These are phyloP conservation scores for Suricata suricatta DNA, from an alignment of 2,113 vertebrate genomes.

Conservation along the genomic window DNA sequence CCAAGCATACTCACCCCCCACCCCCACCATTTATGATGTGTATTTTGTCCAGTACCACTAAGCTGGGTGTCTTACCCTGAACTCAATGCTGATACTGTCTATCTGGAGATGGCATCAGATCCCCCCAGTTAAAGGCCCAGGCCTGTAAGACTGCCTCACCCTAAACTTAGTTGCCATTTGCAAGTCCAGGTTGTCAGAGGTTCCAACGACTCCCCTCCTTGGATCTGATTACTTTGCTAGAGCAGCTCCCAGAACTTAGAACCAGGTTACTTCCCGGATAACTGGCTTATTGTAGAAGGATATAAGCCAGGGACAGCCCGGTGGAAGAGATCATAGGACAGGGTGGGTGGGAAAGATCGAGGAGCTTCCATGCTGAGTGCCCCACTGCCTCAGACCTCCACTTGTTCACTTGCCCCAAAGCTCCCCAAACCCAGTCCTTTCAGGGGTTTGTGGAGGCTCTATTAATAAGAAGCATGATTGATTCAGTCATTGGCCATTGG, in stretches of 20 bases:
- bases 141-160: not conserved
- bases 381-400: no score
- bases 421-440: not conserved
- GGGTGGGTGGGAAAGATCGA: not conserved
- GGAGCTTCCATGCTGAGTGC: not conserved
- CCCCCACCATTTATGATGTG: not conserved
- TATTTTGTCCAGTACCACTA: not conserved
- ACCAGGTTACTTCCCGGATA: not conserved
- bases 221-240: not conserved
- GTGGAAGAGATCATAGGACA: not conserved
- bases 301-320: not conserved
- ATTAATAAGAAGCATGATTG: not conserved
- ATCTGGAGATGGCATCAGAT: not conserved
- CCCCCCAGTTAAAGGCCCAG: not conserved
- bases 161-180: not conserved
- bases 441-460: not conserved
- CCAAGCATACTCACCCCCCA: not conserved
- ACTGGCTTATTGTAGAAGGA: not conserved
- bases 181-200: not conserved
- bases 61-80: not conserved
- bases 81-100: not conserved
- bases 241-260: not conserved
- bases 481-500: not conserved
- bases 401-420: not conserved
- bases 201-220: not conserved